A percentile compares a stretch with the other conserved stretches of the same genome.
phyloP scores from a whole-genome alignment of 2,797 vertebrate species.

The Neomorphus geoffroyi region DNA sequence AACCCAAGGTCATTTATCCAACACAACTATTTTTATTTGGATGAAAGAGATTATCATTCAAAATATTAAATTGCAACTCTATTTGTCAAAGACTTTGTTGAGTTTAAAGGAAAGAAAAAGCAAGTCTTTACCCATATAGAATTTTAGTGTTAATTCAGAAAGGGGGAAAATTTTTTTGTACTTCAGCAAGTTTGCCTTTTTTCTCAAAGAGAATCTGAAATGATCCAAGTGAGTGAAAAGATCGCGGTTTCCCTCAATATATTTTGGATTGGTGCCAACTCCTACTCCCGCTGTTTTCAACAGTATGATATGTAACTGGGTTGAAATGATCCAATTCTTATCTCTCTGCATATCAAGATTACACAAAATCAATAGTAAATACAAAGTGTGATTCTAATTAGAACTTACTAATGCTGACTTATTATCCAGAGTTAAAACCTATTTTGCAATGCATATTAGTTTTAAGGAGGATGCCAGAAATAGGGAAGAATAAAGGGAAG shows the following conservation, averaged over 20 bases:
- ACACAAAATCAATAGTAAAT: constrained; percentile 26
- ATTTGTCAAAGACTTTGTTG: not conserved
- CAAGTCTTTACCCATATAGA: not conserved
- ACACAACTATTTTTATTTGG: constrained; percentile 5
- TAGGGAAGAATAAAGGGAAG: not conserved
- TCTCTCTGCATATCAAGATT: constrained; percentile 14
- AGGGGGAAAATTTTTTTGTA: not conserved
- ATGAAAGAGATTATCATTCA: not conserved
- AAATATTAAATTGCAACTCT: not conserved
- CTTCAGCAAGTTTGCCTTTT: not conserved
- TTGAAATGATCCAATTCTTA: not conserved
- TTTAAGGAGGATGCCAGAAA: not conserved
- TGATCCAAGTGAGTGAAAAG: not conserved
- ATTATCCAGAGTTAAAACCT: constrained; percentile 47
- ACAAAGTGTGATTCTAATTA: constrained; percentile 31
- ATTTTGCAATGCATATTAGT: constrained; percentile 22
- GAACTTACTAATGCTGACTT: not conserved
- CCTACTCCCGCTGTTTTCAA: constrained; percentile 13
- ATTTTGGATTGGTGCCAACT: not conserved
- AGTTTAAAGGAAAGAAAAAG: not conserved
- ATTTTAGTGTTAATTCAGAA: not conserved
- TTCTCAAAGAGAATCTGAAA: not conserved
- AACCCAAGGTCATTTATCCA: constrained; percentile 32
- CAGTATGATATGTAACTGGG: not conserved
- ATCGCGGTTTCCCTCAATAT: not conserved